Conservation (phyloP, 1,140 invertebrate species). For the Dolichoris vasculosae region DNA sequence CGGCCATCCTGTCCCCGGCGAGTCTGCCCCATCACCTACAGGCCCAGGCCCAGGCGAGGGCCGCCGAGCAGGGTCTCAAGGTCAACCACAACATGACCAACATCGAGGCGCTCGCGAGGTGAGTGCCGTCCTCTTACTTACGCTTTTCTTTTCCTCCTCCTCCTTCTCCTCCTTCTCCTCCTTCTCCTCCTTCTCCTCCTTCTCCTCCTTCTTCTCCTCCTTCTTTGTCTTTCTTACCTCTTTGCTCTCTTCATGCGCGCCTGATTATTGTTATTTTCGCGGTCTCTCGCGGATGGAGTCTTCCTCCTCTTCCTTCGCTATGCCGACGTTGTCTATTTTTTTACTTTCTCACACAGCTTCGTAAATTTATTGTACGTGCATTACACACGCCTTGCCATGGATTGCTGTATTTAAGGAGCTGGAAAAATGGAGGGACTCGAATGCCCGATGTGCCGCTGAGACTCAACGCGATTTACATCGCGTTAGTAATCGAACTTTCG, state of each 20-base stretch:
- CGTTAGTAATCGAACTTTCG: background rate
- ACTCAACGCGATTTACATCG: background rate
- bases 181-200: background rate
- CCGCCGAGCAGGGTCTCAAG: slow-evolving; percentile 76
- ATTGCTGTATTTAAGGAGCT: slow-evolving; percentile 28
- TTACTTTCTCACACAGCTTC: slow-evolving; percentile 13
- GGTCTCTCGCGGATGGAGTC: background rate
- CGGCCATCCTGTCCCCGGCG: slow-evolving; percentile 89
- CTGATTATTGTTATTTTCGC: slow-evolving; percentile 52
- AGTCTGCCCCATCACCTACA: slow-evolving; percentile 86
- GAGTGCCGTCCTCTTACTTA: slow-evolving; percentile 60
- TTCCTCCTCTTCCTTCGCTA: background rate
- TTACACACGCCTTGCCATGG: background rate
- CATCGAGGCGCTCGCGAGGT: slow-evolving; percentile 90
- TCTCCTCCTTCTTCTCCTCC: too few species aligned
- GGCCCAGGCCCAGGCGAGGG: slow-evolving; percentile 71
- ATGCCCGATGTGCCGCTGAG: too few species aligned
- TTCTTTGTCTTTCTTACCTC: background rate
- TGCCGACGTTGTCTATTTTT: background rate
- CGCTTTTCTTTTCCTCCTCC: background rate
- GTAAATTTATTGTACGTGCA: slow-evolving; percentile 40
- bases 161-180: background rate
- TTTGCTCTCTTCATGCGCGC: background rate
- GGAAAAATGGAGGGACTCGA: slow-evolving; percentile 19
- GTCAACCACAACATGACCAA: slow-evolving; percentile 83